A percentile compares a stretch with the other conserved stretches of the same genome.
Evolutionary conservation across 2,888 invertebrate species (phyloP).

Genomic region (Drosophila pseudotalamancana): DNA sequence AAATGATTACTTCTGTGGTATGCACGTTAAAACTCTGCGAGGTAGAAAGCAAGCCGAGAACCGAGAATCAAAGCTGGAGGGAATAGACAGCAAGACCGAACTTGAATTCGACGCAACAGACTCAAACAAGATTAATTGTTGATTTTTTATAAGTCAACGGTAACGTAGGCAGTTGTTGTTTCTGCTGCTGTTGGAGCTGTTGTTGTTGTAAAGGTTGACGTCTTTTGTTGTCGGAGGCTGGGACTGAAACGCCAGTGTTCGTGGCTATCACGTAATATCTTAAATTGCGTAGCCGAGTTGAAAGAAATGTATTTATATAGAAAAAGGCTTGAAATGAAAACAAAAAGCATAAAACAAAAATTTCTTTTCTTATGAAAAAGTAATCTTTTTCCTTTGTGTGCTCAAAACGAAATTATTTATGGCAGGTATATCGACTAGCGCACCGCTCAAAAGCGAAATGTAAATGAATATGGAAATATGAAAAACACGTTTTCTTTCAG

Average conservation of each 20-base stretch:
- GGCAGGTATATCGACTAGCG: slow-evolving; percentile 16
- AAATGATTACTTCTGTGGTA: background rate
- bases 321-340: slow-evolving; percentile 19
- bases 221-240: slow-evolving; percentile 32
- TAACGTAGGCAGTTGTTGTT: slow-evolving; percentile 50
- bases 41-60: slow-evolving; percentile 20
- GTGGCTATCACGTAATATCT: slow-evolving; percentile 54
- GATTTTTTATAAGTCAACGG: slow-evolving; percentile 60
- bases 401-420: slow-evolving; percentile 14
- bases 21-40: slow-evolving; percentile 1
- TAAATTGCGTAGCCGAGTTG: slow-evolving; percentile 14
- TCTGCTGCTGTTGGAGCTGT: background rate
- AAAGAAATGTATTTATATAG: too few relatives aligned
- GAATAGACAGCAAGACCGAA: slow-evolving; percentile 18
- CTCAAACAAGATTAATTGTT: slow-evolving; percentile 71
- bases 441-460: slow-evolving; percentile 45
- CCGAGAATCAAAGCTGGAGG: slow-evolving; percentile 14
- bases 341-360: slow-evolving; percentile 33
- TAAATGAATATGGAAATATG: slow-evolving; percentile 70
- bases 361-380: slow-evolving; percentile 16
- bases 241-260: slow-evolving; percentile 29
- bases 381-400: slow-evolving; percentile 18
- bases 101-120: slow-evolving; percentile 34
- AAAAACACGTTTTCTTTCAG: slow-evolving; percentile 66
- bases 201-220: slow-evolving; percentile 36